These are phyloP conservation scores for Neostethus bicornis DNA, from an alignment of 2,797 vertebrate species.

Conservation along the genomic window DNA sequence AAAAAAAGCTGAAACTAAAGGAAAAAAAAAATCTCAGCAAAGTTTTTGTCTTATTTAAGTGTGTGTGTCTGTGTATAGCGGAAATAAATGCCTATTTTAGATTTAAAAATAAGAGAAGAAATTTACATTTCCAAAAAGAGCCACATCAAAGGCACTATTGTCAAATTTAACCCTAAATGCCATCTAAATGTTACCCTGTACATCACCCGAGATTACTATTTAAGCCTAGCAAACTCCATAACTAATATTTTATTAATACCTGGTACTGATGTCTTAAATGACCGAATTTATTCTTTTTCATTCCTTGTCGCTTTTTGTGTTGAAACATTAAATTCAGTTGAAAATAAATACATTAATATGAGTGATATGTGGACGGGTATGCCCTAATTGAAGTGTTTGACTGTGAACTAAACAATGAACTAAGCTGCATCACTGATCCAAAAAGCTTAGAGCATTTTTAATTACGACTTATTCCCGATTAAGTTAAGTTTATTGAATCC, in stretches of 20 bases:
- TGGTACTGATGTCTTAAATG: constrained; percentile 53
- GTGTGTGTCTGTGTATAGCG: constrained; percentile 9
- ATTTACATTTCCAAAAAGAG: constrained; percentile 63
- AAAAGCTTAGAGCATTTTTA: constrained; percentile 43
- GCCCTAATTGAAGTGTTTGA: constrained; percentile 64
- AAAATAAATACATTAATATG: constrained; percentile 81
- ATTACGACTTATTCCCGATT: constrained; percentile 50
- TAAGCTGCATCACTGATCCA: constrained; percentile 69
- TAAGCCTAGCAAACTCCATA: constrained; percentile 31
- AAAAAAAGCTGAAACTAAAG: constrained; percentile 1
- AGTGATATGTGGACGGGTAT: constrained; percentile 74
- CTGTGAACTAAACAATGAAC: constrained; percentile 57
- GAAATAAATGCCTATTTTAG: constrained; percentile 26
- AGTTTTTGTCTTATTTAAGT: constrained; percentile 39
- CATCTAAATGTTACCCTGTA: constrained; percentile 45
- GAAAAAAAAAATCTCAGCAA: constrained; percentile 38
- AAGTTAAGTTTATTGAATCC: constrained; percentile 54
- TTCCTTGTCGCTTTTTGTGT: constrained; percentile 40
- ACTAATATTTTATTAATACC: constrained; percentile 34
- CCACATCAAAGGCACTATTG: constrained; percentile 73
- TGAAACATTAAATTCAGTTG: constrained; percentile 75
- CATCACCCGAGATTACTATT: constrained; percentile 59
- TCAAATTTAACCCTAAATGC: constrained; percentile 56
- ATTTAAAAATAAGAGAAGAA: constrained; percentile 22
- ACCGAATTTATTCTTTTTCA: constrained; percentile 59